Base-by-base conservation (phyloP, 1,140 invertebrate genomes). In the Popillia japonica region DNA sequence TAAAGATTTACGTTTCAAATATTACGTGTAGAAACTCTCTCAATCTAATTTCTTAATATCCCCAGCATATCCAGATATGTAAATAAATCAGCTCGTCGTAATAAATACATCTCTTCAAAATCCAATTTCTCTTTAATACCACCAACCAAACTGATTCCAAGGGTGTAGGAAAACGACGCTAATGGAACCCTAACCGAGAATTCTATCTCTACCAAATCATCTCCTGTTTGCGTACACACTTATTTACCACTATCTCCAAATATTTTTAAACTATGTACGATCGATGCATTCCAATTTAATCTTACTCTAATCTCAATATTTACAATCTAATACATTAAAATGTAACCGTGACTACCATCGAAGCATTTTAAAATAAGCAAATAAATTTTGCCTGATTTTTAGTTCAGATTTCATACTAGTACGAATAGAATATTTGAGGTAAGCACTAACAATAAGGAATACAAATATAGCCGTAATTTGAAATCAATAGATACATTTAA, bases 61-160 rank as follows among this genome's bases (percentile, higher is more conserved):
- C 44, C 10, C 44, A 2, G 2, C 22, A 68, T 68, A 74, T 74
- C 72, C 27, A n/a, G 72, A 74, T 34, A 17, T 44, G 72, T 74
- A 74, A 74, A 41, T 42, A 74, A 44, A 44, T 41, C 34, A 41
- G 9, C 27, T 40, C 40, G 40, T 34, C 72, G 72, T 40, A 42
- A 42, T 44, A 44, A 74, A 17, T 73, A 44, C 42, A 74, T 78
- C 73, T 78, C 72, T 48, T 75, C 55, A 75, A 59, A 78, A 78
- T 78, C 75, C 55, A 78, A 78, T 78, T 78, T 76, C 78, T 78
- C 44, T 75, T 75, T 75, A 75, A 78, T 78, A 78, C 64, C 72
- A 78, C 61, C 55, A 48, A 34, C 72, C 40, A 78, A 78, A 42
- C 34, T 40, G 61, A 75, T 78, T 55, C 68, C 42, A 22, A 78